Conservation (phyloP, 2,888 invertebrate genomes). For the Gastracanthus pulcherrimus region DNA sequence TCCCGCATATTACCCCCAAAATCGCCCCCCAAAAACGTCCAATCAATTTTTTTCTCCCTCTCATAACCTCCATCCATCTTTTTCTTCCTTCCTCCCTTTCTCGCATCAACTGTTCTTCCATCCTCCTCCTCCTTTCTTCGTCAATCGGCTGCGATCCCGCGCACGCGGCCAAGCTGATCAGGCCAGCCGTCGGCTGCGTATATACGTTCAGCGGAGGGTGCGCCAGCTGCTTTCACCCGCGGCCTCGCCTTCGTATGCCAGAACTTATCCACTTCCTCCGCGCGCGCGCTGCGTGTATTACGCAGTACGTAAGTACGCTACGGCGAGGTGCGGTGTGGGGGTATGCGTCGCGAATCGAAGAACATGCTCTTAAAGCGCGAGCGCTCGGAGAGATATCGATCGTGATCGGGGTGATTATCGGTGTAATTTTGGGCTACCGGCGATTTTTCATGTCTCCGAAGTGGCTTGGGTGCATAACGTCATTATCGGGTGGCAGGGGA, state of each 20-base stretch:
- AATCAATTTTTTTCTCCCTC: constrained; percentile 43
- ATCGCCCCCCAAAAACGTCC: constrained; percentile 5
- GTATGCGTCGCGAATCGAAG: constrained; percentile 7
- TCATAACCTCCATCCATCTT: constrained; percentile 42
- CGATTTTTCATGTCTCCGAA: constrained; percentile 13
- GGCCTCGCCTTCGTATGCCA: constrained; percentile 47
- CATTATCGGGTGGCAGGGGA: background rate
- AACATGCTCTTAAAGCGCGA: constrained; percentile 9
- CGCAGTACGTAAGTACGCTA: too few relatives aligned
- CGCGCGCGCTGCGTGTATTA: background rate
- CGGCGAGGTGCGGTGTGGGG: background rate
- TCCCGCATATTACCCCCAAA: background rate
- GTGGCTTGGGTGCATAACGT: background rate
- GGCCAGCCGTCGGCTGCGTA: constrained; percentile 45
- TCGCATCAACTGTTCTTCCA: constrained; percentile 18
- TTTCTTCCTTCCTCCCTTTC: too few relatives aligned
- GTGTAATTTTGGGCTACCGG: constrained; percentile 15
- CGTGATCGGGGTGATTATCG: background rate
- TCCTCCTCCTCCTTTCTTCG: constrained; percentile 6
- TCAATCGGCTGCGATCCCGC: constrained; percentile 4
- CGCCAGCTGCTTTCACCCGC: constrained; percentile 59
- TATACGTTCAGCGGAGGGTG: constrained; percentile 50
- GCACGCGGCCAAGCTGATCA: background rate
- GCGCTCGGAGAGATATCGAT: background rate
- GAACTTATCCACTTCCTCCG: constrained; percentile 21